Evolutionary conservation across 2,888 invertebrate genomes (phyloP).

Genomic region (Phymatocera aterrima): DNA sequence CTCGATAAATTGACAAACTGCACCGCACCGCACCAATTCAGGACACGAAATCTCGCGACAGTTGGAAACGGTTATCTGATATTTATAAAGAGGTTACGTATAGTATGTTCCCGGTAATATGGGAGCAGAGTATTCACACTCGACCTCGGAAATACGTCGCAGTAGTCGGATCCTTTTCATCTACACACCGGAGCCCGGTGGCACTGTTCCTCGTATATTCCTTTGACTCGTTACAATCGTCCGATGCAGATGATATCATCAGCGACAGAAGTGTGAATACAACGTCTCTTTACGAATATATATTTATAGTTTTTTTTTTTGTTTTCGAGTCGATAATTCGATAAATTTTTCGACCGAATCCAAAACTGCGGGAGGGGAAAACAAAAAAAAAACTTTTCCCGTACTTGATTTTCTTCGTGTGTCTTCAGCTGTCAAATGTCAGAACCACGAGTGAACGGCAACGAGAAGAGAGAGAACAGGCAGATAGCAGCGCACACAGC

Average conservation of each 20-base stretch:
- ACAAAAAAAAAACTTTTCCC: neutral
- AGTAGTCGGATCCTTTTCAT: neutral
- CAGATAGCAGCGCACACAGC: constrained; percentile 46
- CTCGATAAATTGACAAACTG: neutral
- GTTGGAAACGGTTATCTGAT: neutral
- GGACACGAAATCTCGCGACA: neutral
- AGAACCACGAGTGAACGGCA: constrained; percentile 50
- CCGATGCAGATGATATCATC: neutral
- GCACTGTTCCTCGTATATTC: neutral
- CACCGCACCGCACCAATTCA: neutral
- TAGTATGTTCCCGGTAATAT: no score
- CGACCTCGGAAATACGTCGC: neutral
- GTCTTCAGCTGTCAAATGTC: constrained; percentile 57
- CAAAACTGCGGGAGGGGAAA: neutral
- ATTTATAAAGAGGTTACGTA: neutral
- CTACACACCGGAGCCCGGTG: neutral
- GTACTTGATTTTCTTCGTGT: constrained; percentile 36
- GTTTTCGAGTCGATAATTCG: neutral
- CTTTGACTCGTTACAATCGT: neutral
- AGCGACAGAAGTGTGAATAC: neutral
- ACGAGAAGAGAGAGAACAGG: constrained; percentile 29
- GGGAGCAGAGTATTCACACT: neutral
- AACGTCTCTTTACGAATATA: neutral
- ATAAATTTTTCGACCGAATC: neutral
- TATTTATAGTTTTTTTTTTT: neutral